Percentiles rank a stretch among this genome's conserved stretches.
Evolutionary conservation across 1,140 invertebrate species (phyloP).

Genomic region (Ceratina calcarata): DNA sequence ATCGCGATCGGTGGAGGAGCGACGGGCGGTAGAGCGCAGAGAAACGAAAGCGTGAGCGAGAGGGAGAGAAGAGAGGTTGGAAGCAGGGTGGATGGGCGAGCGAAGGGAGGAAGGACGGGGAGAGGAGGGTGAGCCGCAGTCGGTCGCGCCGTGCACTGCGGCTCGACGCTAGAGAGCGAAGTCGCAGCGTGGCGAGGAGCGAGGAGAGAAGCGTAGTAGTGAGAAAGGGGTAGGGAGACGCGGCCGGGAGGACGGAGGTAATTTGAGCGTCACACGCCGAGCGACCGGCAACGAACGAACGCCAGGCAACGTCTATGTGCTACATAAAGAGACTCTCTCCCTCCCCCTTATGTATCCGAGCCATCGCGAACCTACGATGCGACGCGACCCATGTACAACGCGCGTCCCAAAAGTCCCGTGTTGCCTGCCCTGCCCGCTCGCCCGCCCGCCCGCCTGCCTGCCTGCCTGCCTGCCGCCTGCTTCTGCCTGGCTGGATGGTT

Average conservation of each 20-base stretch:
- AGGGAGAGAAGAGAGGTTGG: slow-evolving; percentile 31
- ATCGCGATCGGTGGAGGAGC: slow-evolving; percentile 45
- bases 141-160: slow-evolving; percentile 15
- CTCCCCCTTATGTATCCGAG: slow-evolving; percentile 71
- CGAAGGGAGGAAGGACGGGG: slow-evolving; percentile 1
- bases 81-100: neutral
- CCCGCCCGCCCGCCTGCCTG: slow-evolving; percentile 23
- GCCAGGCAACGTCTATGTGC: slow-evolving; percentile 77
- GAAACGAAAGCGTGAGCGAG: slow-evolving; percentile 17
- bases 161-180: slow-evolving; percentile 37
- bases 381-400: slow-evolving; percentile 73
- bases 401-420: slow-evolving; percentile 74
- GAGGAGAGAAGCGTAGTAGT: slow-evolving; percentile 24
- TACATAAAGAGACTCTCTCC: slow-evolving; percentile 76
- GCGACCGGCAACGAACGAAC: slow-evolving; percentile 73
- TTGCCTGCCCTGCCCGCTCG: slow-evolving; percentile 46
- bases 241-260: slow-evolving; percentile 68
- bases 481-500: neutral
- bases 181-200: slow-evolving; percentile 26
- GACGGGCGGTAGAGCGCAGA: neutral
- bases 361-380: slow-evolving; percentile 75
- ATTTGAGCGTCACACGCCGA: slow-evolving; percentile 80
- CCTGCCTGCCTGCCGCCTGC: slow-evolving; percentile 39
- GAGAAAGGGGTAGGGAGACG: slow-evolving; percentile 49
- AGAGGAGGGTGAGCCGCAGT: slow-evolving; percentile 25